A percentile compares a stretch with the other conserved stretches of the same genome.
These are phyloP conservation scores for Wasmannia auropunctata DNA, from an alignment of 1,140 invertebrate species.

Conservation along the genomic window DNA sequence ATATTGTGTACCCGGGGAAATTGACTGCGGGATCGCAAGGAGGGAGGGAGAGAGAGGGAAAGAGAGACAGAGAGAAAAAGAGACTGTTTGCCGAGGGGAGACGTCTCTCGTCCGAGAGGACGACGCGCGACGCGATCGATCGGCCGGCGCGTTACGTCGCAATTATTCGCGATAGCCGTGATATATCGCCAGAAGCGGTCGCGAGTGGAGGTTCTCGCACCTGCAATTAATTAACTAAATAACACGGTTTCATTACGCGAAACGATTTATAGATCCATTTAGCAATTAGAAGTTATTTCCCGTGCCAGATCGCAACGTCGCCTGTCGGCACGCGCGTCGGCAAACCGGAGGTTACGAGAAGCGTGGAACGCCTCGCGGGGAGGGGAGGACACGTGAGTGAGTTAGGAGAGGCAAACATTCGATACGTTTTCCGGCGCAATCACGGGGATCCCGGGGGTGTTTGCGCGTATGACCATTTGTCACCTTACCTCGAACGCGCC, in stretches of 20 bases:
- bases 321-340: background rate
- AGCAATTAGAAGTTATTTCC: constrained; percentile 14
- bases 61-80: background rate
- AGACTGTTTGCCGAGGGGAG: background rate
- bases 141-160: constrained; percentile 18
- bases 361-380: background rate
- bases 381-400: background rate
- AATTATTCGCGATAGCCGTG: constrained; percentile 35
- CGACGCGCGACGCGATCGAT: constrained; percentile 18
- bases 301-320: background rate
- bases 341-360: background rate
- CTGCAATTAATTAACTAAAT: constrained; percentile 43
- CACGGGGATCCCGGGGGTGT: constrained; percentile 41
- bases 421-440: constrained; percentile 47
- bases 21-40: constrained; percentile 44
- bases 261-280: constrained; percentile 21
- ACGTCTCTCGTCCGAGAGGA: background rate
- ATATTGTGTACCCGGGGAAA: constrained; percentile 58
- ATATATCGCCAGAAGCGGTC: background rate
- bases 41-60: background rate
- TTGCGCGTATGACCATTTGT: constrained; percentile 57
- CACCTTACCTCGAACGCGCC: constrained; percentile 28
- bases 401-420: constrained; percentile 32
- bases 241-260: background rate
- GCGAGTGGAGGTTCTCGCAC: background rate